phyloP scores from a whole-genome alignment of 1,140 invertebrate species.

The Drosophila nannoptera region DNA sequence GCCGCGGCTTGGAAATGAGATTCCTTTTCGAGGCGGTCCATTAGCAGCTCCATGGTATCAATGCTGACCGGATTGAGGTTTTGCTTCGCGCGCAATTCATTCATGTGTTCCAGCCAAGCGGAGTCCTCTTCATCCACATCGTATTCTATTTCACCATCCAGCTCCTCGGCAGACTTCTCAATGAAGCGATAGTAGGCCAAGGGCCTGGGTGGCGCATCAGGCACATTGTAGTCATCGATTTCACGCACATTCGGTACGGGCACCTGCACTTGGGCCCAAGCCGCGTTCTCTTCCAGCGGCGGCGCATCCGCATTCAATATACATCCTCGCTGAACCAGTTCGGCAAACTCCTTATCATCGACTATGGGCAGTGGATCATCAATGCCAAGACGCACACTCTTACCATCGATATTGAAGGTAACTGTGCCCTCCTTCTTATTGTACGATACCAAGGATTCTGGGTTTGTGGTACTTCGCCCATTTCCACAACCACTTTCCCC shows the following conservation, averaged over 20 bases:
- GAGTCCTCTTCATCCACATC: constrained; percentile 98
- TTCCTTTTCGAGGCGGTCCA: constrained; percentile 98
- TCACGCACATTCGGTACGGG: constrained; percentile 92
- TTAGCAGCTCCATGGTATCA: constrained; percentile 94
- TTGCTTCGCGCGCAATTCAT: constrained; percentile 86
- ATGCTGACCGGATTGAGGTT: constrained; percentile 86
- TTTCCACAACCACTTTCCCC: constrained; percentile 32
- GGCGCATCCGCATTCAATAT: constrained; percentile 81
- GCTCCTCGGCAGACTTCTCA: constrained; percentile 95
- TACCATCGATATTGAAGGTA: constrained; percentile 90
- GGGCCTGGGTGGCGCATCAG: constrained; percentile 88
- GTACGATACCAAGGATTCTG: constrained; percentile 79
- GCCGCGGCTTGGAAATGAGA: constrained; percentile 89
- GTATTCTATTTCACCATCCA: constrained; percentile 97
- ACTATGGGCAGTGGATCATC: constrained; percentile 83
- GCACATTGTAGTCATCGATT: constrained; percentile 87
- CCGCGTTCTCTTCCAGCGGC: constrained; percentile 80
- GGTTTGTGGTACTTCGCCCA: constrained; percentile 62
- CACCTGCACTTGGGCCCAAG: constrained; percentile 83
- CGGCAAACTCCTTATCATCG: constrained; percentile 83
- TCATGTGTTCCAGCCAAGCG: constrained; percentile 93
- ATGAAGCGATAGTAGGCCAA: constrained; percentile 94
- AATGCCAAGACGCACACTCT: constrained; percentile 81
- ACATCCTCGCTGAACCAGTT: constrained; percentile 75
- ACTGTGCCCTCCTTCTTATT: constrained; percentile 85